A percentile compares a stretch with the other conserved stretches of the same genome.
Evolutionary conservation across 2,113 vertebrate species (phyloP).

Genomic region (Struthidea cinerea): DNA sequence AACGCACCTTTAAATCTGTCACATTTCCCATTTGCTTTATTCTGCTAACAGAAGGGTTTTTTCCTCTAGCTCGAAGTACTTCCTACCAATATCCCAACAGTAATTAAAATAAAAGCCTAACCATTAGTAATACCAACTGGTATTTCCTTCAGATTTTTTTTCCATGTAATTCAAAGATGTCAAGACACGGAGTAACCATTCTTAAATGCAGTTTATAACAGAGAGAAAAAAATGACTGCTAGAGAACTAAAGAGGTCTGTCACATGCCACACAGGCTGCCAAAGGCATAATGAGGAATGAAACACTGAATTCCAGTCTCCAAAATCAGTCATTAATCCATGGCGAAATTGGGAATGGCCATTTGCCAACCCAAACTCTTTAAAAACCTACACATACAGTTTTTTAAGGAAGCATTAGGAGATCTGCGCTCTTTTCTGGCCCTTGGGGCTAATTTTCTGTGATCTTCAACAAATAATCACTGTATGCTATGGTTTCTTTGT

Average conservation of each 20-base stretch:
- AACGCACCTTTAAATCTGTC: background rate
- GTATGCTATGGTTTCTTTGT: background rate
- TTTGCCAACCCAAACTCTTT: background rate
- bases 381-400: background rate
- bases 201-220: background rate
- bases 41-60: background rate
- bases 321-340: background rate
- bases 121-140: background rate
- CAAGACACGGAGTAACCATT: background rate
- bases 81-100: background rate
- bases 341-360: background rate
- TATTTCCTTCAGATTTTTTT: background rate
- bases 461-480: background rate
- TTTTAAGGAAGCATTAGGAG: background rate
- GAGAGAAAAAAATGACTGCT: background rate
- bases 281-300: background rate
- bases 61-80: background rate
- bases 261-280: background rate
- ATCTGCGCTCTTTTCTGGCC: background rate
- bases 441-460: background rate
- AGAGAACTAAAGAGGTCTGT: background rate
- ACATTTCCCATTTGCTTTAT: background rate
- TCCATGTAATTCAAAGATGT: background rate
- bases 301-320: background rate
- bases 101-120: slow-evolving; percentile 17